Evolutionary conservation across 1,140 invertebrate genomes (phyloP).

Genomic region (Phortica variegata): DNA sequence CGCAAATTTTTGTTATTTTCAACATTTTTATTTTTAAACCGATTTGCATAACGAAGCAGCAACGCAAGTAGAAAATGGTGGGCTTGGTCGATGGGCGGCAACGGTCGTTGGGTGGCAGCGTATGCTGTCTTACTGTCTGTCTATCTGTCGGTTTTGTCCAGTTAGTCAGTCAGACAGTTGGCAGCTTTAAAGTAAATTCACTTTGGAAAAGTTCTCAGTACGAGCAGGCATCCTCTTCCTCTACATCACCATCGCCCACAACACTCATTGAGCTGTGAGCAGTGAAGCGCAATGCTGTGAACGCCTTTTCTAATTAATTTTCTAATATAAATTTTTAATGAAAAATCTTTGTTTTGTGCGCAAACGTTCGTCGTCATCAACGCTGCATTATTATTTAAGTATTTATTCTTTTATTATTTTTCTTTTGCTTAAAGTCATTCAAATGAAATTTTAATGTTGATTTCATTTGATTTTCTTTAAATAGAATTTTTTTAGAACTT

Average conservation of each 20-base stretch:
- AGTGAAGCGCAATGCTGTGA: constrained; percentile 17
- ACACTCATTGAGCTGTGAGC: constrained; percentile 30
- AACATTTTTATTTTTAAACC: constrained; percentile 6
- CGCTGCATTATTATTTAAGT: too few species aligned
- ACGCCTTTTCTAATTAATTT: constrained; percentile 43
- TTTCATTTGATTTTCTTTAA: too few species aligned
- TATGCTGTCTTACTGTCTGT: constrained; percentile 8
- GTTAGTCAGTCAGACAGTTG: neutral
- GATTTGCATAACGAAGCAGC: constrained; percentile 49
- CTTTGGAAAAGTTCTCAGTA: constrained; percentile 21
- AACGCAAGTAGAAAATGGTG: neutral
- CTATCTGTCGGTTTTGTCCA: constrained; percentile 4
- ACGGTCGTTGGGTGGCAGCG: constrained; percentile 18
- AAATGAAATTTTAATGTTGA: too few species aligned
- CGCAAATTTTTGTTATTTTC: constrained; percentile 14
- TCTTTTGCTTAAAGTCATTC: too few species aligned
- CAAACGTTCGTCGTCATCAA: too few species aligned
- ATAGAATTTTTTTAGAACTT: too few species aligned
- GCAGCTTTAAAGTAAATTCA: constrained; percentile 33
- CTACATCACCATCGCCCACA: constrained; percentile 32
- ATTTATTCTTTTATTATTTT: too few species aligned
- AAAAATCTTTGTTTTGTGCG: too few species aligned
- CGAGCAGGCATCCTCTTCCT: neutral
- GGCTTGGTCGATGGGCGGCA: neutral
- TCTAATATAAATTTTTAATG: constrained; percentile 18